Conservation (phyloP, 2,113 vertebrate genomes). For the Crotalus helleri region DNA sequence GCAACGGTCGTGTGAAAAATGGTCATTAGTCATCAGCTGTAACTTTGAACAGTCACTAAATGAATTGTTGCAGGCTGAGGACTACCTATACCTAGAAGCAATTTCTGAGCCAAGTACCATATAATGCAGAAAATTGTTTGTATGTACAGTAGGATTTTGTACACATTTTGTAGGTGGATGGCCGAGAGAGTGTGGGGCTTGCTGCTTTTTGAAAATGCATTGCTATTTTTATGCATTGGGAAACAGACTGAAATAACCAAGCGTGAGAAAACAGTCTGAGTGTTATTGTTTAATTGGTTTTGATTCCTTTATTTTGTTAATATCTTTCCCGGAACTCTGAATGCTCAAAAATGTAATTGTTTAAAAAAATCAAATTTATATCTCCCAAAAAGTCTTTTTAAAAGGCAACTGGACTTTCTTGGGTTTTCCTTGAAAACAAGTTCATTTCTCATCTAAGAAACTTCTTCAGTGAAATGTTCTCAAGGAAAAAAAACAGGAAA, state of each 20-base stretch:
- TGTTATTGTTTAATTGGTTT: slow-evolving; percentile 47
- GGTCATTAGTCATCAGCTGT: not conserved
- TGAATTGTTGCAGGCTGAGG: not conserved
- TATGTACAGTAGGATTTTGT: not conserved
- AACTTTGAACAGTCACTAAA: not conserved
- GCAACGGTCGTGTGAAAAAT: not conserved
- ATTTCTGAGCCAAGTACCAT: not conserved
- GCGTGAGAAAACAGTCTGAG: slow-evolving; percentile 21
- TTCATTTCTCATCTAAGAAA: not conserved
- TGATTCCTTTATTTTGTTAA: slow-evolving; percentile 51
- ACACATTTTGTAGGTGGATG: not conserved
- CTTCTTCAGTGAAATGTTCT: not conserved
- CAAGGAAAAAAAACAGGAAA: not conserved
- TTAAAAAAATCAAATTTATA: not conserved
- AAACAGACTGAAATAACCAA: slow-evolving; percentile 34
- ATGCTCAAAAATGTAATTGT: slow-evolving; percentile 19
- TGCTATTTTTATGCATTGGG: slow-evolving; percentile 14
- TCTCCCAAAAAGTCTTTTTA: not conserved
- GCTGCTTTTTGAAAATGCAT: slow-evolving; percentile 1
- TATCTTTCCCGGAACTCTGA: slow-evolving; percentile 28
- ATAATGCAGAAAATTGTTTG: not conserved
- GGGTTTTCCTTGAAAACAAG: not conserved
- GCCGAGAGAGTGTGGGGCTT: not conserved
- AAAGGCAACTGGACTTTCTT: not conserved
- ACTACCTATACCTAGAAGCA: not conserved